These are phyloP conservation scores for Callipepla squamata DNA, from an alignment of 2,113 vertebrate species.

Conservation along the genomic window DNA sequence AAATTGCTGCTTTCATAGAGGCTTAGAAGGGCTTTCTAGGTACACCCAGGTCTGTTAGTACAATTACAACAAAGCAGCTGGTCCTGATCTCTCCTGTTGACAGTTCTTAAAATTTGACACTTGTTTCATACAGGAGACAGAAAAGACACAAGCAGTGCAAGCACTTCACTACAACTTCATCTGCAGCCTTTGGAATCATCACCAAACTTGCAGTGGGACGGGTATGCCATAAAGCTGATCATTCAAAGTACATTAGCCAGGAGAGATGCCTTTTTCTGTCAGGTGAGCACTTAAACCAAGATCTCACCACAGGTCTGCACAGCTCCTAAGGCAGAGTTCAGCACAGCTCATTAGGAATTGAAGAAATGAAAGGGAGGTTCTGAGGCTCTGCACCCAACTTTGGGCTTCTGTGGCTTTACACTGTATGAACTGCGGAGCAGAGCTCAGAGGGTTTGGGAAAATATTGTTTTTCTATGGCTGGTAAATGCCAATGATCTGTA, in stretches of 20 bases:
- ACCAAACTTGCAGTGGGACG: neutral
- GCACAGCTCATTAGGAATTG: neutral
- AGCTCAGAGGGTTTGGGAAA: conserved; percentile 51
- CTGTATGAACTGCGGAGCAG: conserved; percentile 19
- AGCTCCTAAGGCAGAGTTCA: neutral
- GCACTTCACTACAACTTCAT: neutral
- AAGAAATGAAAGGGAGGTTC: neutral
- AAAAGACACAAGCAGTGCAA: neutral
- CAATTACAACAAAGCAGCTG: neutral
- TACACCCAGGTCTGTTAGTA: neutral
- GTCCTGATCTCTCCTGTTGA: neutral
- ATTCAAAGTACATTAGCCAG: neutral
- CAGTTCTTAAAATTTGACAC: neutral
- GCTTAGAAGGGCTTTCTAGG: neutral
- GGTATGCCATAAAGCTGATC: neutral
- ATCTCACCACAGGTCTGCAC: neutral
- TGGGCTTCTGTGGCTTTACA: conserved; percentile 9
- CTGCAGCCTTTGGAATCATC: neutral
- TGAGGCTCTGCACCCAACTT: neutral
- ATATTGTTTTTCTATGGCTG: conserved; percentile 62
- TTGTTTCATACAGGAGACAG: neutral
- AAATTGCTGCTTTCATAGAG: neutral
- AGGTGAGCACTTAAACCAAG: neutral
- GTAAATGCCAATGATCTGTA: conserved; percentile 55
- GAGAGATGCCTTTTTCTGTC: neutral